These are phyloP conservation scores for Theretra japonica DNA, from an alignment of 2,888 invertebrate species.

Conservation along the genomic window DNA sequence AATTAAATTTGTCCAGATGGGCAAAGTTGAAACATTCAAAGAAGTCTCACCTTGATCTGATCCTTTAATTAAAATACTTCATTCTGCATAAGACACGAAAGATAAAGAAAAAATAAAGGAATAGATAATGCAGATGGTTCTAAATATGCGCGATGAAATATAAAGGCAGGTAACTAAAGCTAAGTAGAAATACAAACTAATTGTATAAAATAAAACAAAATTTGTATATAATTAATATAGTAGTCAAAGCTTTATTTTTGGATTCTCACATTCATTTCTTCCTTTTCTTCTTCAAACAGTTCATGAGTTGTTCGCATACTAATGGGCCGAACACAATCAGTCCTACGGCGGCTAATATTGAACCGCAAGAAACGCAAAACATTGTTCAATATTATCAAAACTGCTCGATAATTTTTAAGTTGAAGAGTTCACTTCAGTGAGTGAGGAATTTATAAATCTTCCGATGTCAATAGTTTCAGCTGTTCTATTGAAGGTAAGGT, in stretches of 20 bases:
- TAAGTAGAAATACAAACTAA: neutral
- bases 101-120: neutral
- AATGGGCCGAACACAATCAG: constrained; percentile 43
- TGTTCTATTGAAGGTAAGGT: neutral
- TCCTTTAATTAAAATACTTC: neutral
- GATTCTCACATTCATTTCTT: neutral
- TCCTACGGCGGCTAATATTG: constrained; percentile 37
- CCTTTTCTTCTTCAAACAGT: constrained; percentile 23
- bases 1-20: neutral
- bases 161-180: neutral
- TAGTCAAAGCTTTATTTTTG: neutral
- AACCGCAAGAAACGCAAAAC: constrained; percentile 42
- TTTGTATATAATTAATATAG: neutral
- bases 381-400: constrained; percentile 30
- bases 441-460: too few relatives aligned
- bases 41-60: constrained; percentile 15
- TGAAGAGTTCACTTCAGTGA: too few relatives aligned
- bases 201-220: neutral
- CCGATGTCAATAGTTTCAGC: neutral
- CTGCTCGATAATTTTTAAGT: neutral
- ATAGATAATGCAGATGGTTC: neutral
- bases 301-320: constrained; percentile 44
- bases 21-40: neutral
- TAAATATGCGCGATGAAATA: neutral
- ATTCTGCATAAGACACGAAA: neutral